Evolutionary conservation across 2,113 vertebrate species (phyloP), one percentile per base, ranked within the genome.

Genomic region (Cryptomyrus ogoouensis): DNA sequence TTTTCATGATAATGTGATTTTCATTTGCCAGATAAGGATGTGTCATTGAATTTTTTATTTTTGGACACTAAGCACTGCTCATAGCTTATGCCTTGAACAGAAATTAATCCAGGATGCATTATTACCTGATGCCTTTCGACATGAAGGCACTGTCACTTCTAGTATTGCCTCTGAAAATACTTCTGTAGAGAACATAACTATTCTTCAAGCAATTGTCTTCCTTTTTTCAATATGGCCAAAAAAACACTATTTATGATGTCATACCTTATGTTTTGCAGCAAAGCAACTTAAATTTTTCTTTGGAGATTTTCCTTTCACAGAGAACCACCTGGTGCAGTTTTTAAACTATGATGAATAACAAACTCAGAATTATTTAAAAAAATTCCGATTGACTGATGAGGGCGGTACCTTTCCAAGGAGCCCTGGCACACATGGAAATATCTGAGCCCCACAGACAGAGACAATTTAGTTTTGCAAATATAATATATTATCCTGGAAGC

Each of bases 1-100:
- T 95, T 94, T 94, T 96, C 94, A 95, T 95, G 95, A 96, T 96
- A 96, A 95, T 95, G 93, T 92, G 92, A 94, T 95, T 95, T 95
- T 95, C 94, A 94, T 95, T 95, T 93, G 91, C 87, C 92, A 92
- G 94, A 96, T 96, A 96, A 95, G 93, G 93, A 95, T 88, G 91
- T 94, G 94, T 95, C 95, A 95, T 93, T 92, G 92, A 91, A 92
- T 93, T 95, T 96, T 93, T 94, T 95, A 94, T 56, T 95, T 95
- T 95, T 94, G 94, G 94, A 95, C 93, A 94, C 93, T 94, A 94
- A 95, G 95, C 95, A 92, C 93, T 94, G 93, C 93, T 93, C 94
- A 91, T 91, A 89, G 93, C 92, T 95, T 93, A 94, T 91, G 88
- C 89, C 93, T 92, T 91, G 91, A 94, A 93, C 93, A 93, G 93